Base-by-base conservation (phyloP, 2,888 invertebrate genomes). In the Harpalus rubripes region DNA sequence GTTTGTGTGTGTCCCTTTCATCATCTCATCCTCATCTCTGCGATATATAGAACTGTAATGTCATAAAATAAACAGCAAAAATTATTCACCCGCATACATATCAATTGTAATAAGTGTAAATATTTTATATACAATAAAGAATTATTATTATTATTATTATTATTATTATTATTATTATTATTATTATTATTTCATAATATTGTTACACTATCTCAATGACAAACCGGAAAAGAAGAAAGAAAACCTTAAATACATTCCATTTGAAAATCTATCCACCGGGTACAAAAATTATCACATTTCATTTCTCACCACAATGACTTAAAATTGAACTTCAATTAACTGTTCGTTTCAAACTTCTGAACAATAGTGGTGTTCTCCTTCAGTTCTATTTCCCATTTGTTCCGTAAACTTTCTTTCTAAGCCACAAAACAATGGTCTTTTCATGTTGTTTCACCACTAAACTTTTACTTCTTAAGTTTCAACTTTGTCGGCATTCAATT, bases 351-450 rank as follows among this genome's bases (percentile, higher is more conserved):
- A 52, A 52, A 52, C 44, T 52, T 52, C 12, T 52, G 44, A 52
- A 52, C 44, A 52, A 52, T 52, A 12, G 44, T 10, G 44, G 44
- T 52, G 44, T 52, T 52, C 44, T 52, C 44, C 44, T 10, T 52
- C 44, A 52, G 44, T 52, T 52, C 44, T 52, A 52, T 52, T 52
- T 52, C 44, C 44, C 44, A 52, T 52, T 52, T 52, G 44, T 52
- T 52, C 44, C 44, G 8, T 52, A 52, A 52, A 52, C 44, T 52
- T 52, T 52, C 44, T 52, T 52, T 52, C 44, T 52, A 52, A 52
- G 44, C 44, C 44, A 52, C 44, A 52, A 52, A 52, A 52, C 44
- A 52, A 52, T 52, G 44, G 44, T 52, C 44, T 10, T 52, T 52
- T 52, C 44, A 52, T 52, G 44, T 52, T 52, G 10, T 52, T 52